Evolutionary conservation across 2,113 vertebrate genomes (phyloP), one percentile per base, ranked within the genome.

Genomic region (Platysternon megacephalum): DNA sequence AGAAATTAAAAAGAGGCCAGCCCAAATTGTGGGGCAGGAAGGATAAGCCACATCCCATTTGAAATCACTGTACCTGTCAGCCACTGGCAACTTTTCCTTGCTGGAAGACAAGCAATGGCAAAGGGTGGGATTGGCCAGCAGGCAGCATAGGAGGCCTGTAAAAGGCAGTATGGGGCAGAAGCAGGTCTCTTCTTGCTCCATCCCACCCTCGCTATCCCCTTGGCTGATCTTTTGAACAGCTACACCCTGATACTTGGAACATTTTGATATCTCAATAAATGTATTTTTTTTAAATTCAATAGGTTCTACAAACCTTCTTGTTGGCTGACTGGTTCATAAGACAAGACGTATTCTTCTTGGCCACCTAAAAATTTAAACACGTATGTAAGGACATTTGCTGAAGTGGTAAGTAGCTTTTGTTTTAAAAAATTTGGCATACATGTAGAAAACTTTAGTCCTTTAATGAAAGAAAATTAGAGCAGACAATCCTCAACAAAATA

Each of bases 301-400:
- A 1, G 91, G 52, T 9, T 85, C 78, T 85, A 98, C 99, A 98
- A 98, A 99, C 99, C 99, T 99, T 99, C 99, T 97, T 99, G 99
- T 76, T 99, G 99, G 93, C 98, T 98, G 93, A 99, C 99, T 3
- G 99, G 99, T 92, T 99, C 99, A 32, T 99, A 99, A 5, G 99
- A 99, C 89, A 99, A 97, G 46, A 99, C 99, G 26, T 99, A 99
- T 68, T 99, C 99, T 97, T 99, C 99, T 97, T 99, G 99, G 86
- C 99, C 99, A 98, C 99, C 99, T 99, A 56, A 94, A 97, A 97
- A 95, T 86, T 93, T 89, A 95, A 95, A 97, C 55, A 84, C 35
- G 95, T 89, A 97, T n/a, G 35, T 94, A 87, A 97, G 96, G 93
- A 97, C 81, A 61, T 16, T 68, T 94, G 26, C 44, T 46, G 42